phyloP scores from a whole-genome alignment of 2,888 invertebrate genomes.

The Andrena hattorfiana region DNA sequence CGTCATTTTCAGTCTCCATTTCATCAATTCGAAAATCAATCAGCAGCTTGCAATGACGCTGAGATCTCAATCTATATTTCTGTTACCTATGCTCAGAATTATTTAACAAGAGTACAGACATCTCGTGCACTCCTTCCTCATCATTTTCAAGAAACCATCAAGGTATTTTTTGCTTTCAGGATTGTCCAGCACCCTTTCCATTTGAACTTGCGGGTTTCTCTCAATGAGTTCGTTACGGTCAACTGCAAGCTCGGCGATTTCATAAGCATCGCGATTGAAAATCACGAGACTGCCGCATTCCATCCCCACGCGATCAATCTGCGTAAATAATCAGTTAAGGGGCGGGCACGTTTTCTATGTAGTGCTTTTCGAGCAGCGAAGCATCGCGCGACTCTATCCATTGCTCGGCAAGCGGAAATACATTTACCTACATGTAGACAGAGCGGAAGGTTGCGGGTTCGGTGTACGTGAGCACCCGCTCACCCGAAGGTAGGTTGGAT shows the following conservation, averaged over 20 bases:
- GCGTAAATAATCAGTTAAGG: constrained; percentile 50
- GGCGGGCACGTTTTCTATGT: constrained; percentile 5
- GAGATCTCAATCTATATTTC: too few species aligned
- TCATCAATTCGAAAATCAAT: neutral
- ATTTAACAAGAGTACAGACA: too few species aligned
- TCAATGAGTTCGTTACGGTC: neutral
- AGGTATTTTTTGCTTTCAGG: too few species aligned
- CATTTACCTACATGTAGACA: constrained; percentile 61
- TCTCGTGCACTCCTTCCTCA: too few species aligned
- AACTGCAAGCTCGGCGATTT: neutral
- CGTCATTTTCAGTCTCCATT: neutral
- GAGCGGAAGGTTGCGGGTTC: constrained; percentile 64
- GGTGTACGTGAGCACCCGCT: constrained; percentile 67
- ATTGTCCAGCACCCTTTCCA: neutral
- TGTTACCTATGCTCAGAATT: too few species aligned
- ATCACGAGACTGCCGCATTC: too few species aligned
- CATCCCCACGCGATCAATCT: constrained; percentile 24
- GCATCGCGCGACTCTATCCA: constrained; percentile 45
- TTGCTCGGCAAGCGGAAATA: constrained; percentile 65
- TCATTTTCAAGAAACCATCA: too few species aligned
- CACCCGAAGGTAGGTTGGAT: constrained; percentile 67
- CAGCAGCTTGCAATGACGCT: neutral
- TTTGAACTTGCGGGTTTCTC: neutral
- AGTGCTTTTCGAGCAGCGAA: constrained; percentile 29
- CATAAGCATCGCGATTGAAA: neutral